Conservation (phyloP, 2,113 vertebrate genomes). For the Hyperopisus bebe region DNA sequence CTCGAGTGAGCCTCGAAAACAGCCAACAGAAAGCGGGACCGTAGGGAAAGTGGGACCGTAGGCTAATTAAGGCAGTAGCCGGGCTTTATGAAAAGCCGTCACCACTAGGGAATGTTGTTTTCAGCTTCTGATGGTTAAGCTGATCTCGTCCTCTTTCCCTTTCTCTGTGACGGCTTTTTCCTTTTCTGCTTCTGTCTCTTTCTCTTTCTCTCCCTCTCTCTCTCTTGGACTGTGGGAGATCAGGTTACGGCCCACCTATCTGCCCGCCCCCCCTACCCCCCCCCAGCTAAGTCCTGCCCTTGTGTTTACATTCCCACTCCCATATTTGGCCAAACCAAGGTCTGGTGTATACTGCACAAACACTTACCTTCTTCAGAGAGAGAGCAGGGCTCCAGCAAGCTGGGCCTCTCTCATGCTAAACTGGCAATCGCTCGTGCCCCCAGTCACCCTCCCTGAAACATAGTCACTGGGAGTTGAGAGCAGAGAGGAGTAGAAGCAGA, state of each 20-base stretch:
- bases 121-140: conserved; percentile 43
- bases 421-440: neutral
- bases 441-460: neutral
- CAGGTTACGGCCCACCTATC: conserved; percentile 52
- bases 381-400: neutral
- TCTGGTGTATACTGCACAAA: conserved; percentile 38
- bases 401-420: neutral
- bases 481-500: conserved; percentile 30
- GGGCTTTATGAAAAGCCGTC: conserved; percentile 13
- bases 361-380: conserved; percentile 25
- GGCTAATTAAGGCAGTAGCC: conserved; percentile 35
- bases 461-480: conserved; percentile 17
- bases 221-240: conserved; percentile 39
- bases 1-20: neutral
- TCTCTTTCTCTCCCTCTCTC: conserved; percentile 19
- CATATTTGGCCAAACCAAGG: conserved; percentile 60
- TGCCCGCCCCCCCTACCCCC: conserved; percentile 25
- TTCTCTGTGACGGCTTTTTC: conserved; percentile 21
- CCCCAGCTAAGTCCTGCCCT: conserved; percentile 47
- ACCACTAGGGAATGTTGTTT: conserved; percentile 47
- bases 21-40: conserved; percentile 20
- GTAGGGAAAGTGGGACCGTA: conserved; percentile 21
- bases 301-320: conserved; percentile 71
- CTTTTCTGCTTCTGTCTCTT: conserved; percentile 11
- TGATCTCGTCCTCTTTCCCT: conserved; percentile 19